Evolutionary conservation across 2,888 invertebrate genomes (phyloP).

Genomic region (Chironomus riparius): DNA sequence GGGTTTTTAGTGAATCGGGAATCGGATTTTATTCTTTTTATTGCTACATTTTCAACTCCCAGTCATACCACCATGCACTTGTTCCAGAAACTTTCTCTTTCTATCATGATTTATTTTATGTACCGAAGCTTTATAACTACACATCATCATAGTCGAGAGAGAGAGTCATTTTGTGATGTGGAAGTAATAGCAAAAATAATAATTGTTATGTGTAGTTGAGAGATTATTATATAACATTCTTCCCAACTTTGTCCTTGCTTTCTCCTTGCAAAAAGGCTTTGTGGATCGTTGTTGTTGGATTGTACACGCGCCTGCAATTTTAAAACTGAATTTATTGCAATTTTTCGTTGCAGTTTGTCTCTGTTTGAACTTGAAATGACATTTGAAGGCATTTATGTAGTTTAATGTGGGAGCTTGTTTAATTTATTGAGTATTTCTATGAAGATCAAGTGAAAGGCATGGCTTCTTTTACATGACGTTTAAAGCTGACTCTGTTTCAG

Average conservation of each 20-base stretch:
- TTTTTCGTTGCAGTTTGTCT: too few species aligned
- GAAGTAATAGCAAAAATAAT: too few species aligned
- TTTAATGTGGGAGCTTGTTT: too few species aligned
- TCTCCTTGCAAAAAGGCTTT: slow-evolving; percentile 1
- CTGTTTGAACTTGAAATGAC: too few species aligned
- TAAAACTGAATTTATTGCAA: background rate
- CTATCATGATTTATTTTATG: slow-evolving; percentile 8
- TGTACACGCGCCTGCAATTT: background rate
- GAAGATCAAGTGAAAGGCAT: too few species aligned
- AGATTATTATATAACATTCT: background rate
- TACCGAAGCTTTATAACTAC: background rate
- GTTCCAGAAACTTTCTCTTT: slow-evolving; percentile 27
- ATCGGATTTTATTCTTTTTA: background rate
- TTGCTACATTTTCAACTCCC: background rate
- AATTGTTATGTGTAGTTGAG: background rate
- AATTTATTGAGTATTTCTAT: too few species aligned
- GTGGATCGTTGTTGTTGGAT: background rate
- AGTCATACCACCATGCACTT: background rate
- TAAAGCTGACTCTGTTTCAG: too few species aligned
- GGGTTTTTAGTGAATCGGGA: background rate
- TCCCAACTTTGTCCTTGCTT: slow-evolving; percentile 17
- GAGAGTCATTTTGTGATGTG: background rate
- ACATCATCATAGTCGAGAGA: background rate
- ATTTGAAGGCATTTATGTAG: too few species aligned
- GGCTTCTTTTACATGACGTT: too few species aligned